Evolutionary conservation across 1,140 invertebrate genomes (phyloP).

Genomic region (Pomacea maculata): DNA sequence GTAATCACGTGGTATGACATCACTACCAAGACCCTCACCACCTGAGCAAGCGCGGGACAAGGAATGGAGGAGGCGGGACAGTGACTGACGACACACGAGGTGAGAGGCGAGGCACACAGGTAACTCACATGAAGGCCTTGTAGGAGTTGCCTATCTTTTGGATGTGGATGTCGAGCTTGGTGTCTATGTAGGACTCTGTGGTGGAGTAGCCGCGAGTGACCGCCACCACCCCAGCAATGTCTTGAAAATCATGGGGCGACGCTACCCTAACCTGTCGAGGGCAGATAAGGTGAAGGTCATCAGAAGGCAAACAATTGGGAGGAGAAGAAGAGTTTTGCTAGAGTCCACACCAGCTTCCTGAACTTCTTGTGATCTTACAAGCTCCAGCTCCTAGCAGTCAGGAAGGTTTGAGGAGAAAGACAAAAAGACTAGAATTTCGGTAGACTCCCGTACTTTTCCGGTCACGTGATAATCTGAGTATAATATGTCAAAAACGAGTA

Average conservation of each 20-base stretch:
- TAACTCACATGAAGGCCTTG: slow-evolving; percentile 94
- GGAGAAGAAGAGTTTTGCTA: no score
- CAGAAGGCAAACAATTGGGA: not conserved
- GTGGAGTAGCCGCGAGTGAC: slow-evolving; percentile 91
- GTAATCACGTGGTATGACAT: no score
- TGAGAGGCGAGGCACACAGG: not conserved
- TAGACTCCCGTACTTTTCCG: no score
- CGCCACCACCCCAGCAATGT: slow-evolving; percentile 86
- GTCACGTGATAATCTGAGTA: no score
- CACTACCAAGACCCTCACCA: not conserved
- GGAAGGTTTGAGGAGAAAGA: no score
- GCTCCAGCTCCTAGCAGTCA: no score
- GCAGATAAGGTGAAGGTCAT: not conserved
- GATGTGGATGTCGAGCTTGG: slow-evolving; percentile 96
- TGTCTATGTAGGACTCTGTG: slow-evolving; percentile 94
- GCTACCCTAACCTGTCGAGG: slow-evolving; percentile 62
- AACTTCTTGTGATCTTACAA: no score
- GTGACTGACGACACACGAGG: not conserved
- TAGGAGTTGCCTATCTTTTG: slow-evolving; percentile 98
- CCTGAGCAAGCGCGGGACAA: not conserved
- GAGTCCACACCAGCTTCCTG: no score
- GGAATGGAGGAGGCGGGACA: not conserved
- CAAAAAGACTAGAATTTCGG: no score
- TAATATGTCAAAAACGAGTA: no score
- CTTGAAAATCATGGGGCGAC: slow-evolving; percentile 73